A percentile compares a stretch with the other conserved stretches of the same genome.
Evolutionary conservation across 1,140 invertebrate genomes (phyloP).

Genomic region (Leptoteleia sp.): DNA sequence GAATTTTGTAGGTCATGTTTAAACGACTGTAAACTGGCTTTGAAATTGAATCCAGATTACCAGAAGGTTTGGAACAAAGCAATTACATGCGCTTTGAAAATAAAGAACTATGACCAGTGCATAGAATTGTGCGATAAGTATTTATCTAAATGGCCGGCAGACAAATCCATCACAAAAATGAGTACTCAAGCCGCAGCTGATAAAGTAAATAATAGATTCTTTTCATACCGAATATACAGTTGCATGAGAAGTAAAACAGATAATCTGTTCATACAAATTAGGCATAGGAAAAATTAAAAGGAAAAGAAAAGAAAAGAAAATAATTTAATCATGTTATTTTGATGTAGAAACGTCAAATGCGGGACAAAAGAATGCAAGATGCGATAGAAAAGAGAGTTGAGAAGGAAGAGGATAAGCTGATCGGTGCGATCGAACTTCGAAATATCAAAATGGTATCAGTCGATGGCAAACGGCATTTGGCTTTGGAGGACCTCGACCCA

Average conservation of each 20-base stretch:
- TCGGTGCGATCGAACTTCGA: conserved; percentile 82
- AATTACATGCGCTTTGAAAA: conserved; percentile 86
- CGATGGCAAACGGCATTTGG: conserved; percentile 73
- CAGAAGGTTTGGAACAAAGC: conserved; percentile 89
- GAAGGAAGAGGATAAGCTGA: conserved; percentile 82
- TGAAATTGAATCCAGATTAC: conserved; percentile 90
- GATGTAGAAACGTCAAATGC: conserved; percentile 70
- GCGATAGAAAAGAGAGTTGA: conserved; percentile 82
- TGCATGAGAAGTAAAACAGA: no score
- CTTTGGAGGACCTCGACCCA: conserved; percentile 83
- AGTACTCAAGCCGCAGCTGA: conserved; percentile 83
- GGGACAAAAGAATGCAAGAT: conserved; percentile 84
- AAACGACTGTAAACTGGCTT: conserved; percentile 88
- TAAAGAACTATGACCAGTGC: conserved; percentile 87
- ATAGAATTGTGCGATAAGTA: conserved; percentile 88
- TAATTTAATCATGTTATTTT: neutral
- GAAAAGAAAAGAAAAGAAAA: no score
- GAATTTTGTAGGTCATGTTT: conserved; percentile 83
- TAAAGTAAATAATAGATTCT: conserved; percentile 66
- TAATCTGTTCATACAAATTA: no score
- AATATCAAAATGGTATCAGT: conserved; percentile 80
- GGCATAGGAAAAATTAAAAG: no score
- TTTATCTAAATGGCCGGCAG: conserved; percentile 82
- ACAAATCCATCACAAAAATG: conserved; percentile 83
- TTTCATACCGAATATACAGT: neutral